phyloP scores from a whole-genome alignment of 1,140 invertebrate species.

The Drosophila nasuta region DNA sequence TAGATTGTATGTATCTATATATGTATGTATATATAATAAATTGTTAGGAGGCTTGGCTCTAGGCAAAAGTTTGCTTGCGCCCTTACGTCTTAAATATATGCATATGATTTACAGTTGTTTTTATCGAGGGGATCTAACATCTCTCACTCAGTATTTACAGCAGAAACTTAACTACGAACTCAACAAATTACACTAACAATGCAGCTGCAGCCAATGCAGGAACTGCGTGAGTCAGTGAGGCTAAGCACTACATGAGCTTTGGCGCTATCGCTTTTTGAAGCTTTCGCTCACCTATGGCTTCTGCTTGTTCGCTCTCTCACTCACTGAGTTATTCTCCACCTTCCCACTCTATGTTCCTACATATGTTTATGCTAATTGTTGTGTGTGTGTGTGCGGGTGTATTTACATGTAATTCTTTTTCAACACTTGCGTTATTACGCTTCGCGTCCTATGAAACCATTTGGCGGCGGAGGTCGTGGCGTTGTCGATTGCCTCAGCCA shows the following conservation, averaged over 20 bases:
- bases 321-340: conserved; percentile 1
- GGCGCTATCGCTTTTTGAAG: neutral
- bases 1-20: neutral
- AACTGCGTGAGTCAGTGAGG: too few species aligned
- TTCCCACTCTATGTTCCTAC: neutral
- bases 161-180: conserved; percentile 12
- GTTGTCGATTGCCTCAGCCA: conserved; percentile 64
- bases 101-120: conserved; percentile 43
- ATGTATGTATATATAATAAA: conserved; percentile 30
- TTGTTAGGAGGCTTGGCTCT: conserved; percentile 56
- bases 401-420: conserved; percentile 52
- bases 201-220: neutral
- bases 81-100: conserved; percentile 13
- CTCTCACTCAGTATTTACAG: neutral
- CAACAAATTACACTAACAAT: conserved; percentile 3
- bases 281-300: neutral
- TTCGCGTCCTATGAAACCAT: conserved; percentile 82
- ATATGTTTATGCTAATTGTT: conserved; percentile 31
- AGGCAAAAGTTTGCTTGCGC: conserved; percentile 64
- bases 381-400: conserved; percentile 17
- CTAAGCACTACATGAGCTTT: neutral
- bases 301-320: neutral
- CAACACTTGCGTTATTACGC: conserved; percentile 48
- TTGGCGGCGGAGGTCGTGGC: conserved; percentile 69
- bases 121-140: neutral